These are phyloP conservation scores for Geotrupes spiniger DNA, from an alignment of 2,888 invertebrate genomes.

Conservation along the genomic window DNA sequence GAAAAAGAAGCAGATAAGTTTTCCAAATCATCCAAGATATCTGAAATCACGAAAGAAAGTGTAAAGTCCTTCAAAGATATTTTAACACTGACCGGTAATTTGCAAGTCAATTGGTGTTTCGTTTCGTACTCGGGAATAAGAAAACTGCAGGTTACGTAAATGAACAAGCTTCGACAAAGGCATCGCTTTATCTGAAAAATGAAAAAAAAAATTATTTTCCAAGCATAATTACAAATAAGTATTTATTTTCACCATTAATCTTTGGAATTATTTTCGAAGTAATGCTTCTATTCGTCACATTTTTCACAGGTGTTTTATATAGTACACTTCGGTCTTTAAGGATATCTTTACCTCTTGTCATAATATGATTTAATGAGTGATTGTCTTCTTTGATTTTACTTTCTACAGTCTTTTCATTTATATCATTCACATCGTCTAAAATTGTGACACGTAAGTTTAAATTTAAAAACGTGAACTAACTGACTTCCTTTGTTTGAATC, in stretches of 20 bases:
- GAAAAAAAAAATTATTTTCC: background rate
- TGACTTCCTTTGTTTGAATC: background rate
- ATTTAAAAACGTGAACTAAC: too few relatives aligned
- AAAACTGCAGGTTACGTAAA: constrained; percentile 28
- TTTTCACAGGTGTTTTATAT: constrained; percentile 35
- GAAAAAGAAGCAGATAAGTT: too few relatives aligned
- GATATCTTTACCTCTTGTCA: constrained; percentile 38
- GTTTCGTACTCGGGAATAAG: constrained; percentile 48
- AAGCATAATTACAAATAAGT: background rate
- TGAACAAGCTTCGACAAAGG: constrained; percentile 25
- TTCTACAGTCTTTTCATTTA: background rate
- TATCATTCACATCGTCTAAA: constrained; percentile 5
- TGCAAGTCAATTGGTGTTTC: constrained; percentile 74
- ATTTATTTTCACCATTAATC: background rate
- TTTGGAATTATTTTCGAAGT: background rate
- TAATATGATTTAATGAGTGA: constrained; percentile 28
- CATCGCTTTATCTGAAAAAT: constrained; percentile 15
- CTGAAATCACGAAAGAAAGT: too few relatives aligned
- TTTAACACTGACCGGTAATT: constrained; percentile 16
- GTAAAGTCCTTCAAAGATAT: too few relatives aligned
- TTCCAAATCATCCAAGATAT: too few relatives aligned
- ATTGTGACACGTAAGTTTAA: background rate
- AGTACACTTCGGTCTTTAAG: constrained; percentile 43
- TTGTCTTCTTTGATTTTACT: constrained; percentile 1
- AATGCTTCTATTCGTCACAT: background rate